phyloP scores from a whole-genome alignment of 2,888 invertebrate species.

The Deroplatys truncata region DNA sequence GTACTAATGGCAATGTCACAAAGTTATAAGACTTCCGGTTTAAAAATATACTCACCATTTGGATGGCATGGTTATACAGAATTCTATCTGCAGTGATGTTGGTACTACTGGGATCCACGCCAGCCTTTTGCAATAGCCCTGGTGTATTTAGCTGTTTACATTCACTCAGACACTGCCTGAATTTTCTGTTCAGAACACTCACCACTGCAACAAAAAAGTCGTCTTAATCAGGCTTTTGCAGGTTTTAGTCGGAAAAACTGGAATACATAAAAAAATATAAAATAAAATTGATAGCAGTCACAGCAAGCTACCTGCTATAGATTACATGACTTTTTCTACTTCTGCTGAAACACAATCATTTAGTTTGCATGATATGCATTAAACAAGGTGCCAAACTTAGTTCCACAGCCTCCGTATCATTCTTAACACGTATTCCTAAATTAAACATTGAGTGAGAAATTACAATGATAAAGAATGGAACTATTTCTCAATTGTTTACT shows the following conservation, averaged over 20 bases:
- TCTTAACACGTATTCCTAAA: too few relatives aligned
- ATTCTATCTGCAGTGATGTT: slow-evolving; percentile 87
- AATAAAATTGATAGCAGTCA: neutral
- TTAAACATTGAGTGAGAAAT: too few relatives aligned
- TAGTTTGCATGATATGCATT: too few relatives aligned
- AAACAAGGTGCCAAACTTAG: too few relatives aligned
- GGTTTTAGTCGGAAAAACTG: neutral
- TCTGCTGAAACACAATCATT: too few relatives aligned
- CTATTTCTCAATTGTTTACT: too few relatives aligned
- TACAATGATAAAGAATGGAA: too few relatives aligned
- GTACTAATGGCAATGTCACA: too few relatives aligned
- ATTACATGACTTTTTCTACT: too few relatives aligned
- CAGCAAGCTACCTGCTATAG: neutral
- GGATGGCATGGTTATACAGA: slow-evolving; percentile 95
- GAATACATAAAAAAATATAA: neutral
- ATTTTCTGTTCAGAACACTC: slow-evolving; percentile 85
- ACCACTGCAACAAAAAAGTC: slow-evolving; percentile 60
- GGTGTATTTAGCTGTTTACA: slow-evolving; percentile 82
- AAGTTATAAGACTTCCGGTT: too few relatives aligned
- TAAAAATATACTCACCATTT: slow-evolving; percentile 66
- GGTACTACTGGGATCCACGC: slow-evolving; percentile 54
- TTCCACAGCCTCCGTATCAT: too few relatives aligned
- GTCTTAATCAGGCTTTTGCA: neutral
- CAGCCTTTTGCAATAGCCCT: slow-evolving; percentile 67
- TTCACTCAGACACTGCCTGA: slow-evolving; percentile 81